Evolutionary conservation across 2,888 invertebrate genomes (phyloP).

Genomic region (Plagodis dolabraria): DNA sequence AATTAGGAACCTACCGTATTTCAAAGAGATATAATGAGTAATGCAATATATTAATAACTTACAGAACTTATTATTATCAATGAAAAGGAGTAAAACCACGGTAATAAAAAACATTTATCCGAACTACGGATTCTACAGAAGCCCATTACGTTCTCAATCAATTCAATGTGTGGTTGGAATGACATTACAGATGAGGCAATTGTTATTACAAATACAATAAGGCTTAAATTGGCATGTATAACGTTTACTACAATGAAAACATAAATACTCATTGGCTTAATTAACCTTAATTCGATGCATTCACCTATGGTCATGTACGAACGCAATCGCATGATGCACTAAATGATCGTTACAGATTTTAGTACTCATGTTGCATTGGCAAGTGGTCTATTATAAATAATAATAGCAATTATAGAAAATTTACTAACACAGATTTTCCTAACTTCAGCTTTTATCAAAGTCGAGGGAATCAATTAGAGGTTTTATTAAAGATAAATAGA

Average conservation of each 20-base stretch:
- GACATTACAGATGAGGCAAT: constrained; percentile 36
- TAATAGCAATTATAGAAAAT: no score
- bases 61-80: not conserved
- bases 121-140: constrained; percentile 33
- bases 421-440: no score
- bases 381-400: not conserved
- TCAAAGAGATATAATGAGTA: no score
- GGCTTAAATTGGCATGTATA: constrained; percentile 46
- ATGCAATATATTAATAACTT: no score
- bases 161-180: constrained; percentile 45
- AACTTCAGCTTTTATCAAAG: no score
- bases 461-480: no score
- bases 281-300: constrained; percentile 75
- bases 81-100: constrained; percentile 15
- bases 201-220: constrained; percentile 45
- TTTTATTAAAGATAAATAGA: no score
- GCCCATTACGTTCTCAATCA: constrained; percentile 42
- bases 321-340: constrained; percentile 48
- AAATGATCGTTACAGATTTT: constrained; percentile 42
- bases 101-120: constrained; percentile 20
- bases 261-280: constrained; percentile 70
- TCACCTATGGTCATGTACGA: constrained; percentile 56
- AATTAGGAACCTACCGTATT: no score
- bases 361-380: constrained; percentile 2
- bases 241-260: constrained; percentile 44